These are phyloP conservation scores for Phrynosoma blainvillii DNA, from an alignment of 2,113 vertebrate species.

Conservation along the genomic window DNA sequence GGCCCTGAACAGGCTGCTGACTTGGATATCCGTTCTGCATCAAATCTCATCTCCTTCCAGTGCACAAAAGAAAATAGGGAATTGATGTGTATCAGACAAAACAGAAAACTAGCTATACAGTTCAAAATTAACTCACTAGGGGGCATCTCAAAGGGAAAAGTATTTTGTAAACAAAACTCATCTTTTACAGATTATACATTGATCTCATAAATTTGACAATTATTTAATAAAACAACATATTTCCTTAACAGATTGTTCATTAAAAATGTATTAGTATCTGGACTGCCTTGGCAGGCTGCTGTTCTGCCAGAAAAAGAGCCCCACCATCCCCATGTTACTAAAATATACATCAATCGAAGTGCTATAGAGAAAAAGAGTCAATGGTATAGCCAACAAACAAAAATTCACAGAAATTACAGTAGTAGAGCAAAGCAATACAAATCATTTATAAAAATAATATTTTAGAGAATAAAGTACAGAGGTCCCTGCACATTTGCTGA, in stretches of 20 bases:
- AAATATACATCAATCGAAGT: background rate
- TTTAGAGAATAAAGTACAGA: background rate
- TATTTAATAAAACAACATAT: background rate
- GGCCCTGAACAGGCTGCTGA: background rate
- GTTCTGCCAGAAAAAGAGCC: background rate
- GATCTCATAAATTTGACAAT: background rate
- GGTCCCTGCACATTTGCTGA: too few relatives aligned
- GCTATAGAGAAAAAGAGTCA: background rate
- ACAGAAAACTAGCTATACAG: background rate
- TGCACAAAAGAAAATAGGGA: too few relatives aligned
- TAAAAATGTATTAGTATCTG: background rate
- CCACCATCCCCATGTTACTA: background rate
- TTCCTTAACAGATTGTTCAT: background rate
- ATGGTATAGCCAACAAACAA: background rate
- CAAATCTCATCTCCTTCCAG: background rate
- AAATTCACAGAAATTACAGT: background rate
- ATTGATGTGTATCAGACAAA: background rate
- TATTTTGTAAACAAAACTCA: background rate
- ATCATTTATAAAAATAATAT: background rate
- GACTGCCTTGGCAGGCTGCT: background rate
- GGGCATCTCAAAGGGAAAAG: background rate
- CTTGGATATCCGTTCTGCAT: background rate
- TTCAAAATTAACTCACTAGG: constrained; percentile 6
- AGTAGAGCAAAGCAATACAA: background rate
- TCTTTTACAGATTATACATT: background rate